phyloP scores from a whole-genome alignment of 2,797 vertebrate species.

The Ctenopoma kingsleyae region DNA sequence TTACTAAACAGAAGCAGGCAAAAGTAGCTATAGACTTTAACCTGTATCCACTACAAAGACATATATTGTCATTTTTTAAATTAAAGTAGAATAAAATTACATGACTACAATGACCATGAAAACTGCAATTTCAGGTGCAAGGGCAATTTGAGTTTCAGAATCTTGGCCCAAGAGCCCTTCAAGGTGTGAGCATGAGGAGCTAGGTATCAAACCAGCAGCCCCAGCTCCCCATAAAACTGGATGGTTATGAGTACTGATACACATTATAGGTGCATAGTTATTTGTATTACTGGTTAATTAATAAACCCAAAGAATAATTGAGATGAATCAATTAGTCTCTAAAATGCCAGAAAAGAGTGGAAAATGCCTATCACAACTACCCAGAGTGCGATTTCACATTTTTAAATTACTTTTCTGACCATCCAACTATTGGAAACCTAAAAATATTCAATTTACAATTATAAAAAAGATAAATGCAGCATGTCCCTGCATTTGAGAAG shows the following conservation, averaged over 20 bases:
- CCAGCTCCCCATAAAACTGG: too few relatives aligned
- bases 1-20: background rate
- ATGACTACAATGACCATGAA: too few relatives aligned
- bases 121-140: too few relatives aligned
- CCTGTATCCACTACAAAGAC: background rate
- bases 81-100: too few relatives aligned
- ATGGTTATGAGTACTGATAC: too few relatives aligned
- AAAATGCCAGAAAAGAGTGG: background rate
- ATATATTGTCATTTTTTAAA: background rate
- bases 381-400: background rate
- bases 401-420: background rate
- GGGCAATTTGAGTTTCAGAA: too few relatives aligned
- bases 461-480: background rate
- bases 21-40: background rate
- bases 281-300: background rate
- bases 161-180: too few relatives aligned
- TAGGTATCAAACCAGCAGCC: too few relatives aligned
- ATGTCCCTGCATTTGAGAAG: slow-evolving; percentile 3
- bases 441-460: slow-evolving; percentile 5
- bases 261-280: background rate
- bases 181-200: too few relatives aligned
- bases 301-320: background rate
- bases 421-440: background rate
- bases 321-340: background rate
- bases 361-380: background rate